Evolutionary conservation across 1,140 invertebrate species (phyloP).

Genomic region (Brachionus plicatilis): DNA sequence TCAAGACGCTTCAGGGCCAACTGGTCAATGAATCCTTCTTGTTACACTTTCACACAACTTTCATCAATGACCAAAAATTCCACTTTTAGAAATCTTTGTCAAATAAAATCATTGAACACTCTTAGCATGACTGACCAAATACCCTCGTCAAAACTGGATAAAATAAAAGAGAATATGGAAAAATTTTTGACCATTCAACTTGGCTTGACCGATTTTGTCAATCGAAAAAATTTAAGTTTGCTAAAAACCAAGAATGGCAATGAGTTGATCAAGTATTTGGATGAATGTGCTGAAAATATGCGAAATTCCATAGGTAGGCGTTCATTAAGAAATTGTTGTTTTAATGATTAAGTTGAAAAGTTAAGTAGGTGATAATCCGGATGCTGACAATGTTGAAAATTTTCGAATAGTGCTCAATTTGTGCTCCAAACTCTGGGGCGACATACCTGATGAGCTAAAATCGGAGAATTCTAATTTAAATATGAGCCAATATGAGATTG

Average conservation of each 20-base stretch:
- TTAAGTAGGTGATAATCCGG: conserved; percentile 40
- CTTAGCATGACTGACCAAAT: neutral
- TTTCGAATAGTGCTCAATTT: neutral
- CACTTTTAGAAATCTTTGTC: neutral
- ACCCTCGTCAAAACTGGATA: neutral
- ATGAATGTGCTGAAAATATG: conserved; percentile 12
- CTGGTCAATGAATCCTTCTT: neutral
- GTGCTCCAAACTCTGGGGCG: conserved; percentile 9
- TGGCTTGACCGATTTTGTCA: neutral
- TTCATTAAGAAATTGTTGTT: neutral
- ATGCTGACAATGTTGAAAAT: conserved; percentile 35
- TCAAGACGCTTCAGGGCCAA: neutral
- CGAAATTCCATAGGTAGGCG: conserved; percentile 22
- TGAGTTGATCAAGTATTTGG: neutral
- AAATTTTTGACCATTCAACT: conserved; percentile 12
- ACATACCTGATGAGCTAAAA: conserved; percentile 4
- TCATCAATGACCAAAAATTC: neutral
- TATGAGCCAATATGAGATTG: neutral
- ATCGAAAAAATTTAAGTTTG: neutral
- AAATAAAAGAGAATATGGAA: neutral
- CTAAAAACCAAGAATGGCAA: neutral
- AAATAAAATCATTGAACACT: neutral
- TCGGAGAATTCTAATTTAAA: neutral
- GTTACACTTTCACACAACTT: neutral
- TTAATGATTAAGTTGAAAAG: conserved; percentile 8